Evolutionary conservation across 2,113 vertebrate species (phyloP).

Genomic region (Heterochromis multidens): DNA sequence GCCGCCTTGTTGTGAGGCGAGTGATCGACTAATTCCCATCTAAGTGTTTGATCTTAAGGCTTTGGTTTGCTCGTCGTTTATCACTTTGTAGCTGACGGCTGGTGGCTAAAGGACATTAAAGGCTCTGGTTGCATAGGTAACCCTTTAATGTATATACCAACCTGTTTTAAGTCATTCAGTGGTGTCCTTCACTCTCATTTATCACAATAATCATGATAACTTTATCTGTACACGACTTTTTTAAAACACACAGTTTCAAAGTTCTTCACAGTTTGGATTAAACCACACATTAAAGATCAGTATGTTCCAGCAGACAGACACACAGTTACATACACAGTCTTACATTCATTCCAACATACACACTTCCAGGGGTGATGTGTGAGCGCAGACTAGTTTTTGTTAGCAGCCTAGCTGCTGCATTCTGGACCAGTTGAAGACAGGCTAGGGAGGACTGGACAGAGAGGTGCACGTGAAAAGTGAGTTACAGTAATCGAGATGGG

Average conservation of each 20-base stretch:
- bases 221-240: no score
- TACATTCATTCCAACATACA: no score
- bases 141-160: no score
- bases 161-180: no score
- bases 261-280: no score
- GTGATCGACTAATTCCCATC: neutral
- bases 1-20: neutral
- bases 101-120: neutral
- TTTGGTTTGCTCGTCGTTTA: neutral
- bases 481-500: neutral
- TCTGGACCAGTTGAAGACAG: neutral
- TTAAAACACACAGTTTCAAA: no score
- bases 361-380: accelerated
- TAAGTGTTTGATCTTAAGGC: neutral
- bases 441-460: neutral
- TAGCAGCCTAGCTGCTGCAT: no score
- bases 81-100: neutral
- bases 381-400: neutral
- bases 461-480: neutral
- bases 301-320: no score
- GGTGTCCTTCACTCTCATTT: no score
- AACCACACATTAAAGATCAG: no score
- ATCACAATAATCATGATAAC: no score
- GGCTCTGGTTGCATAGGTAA: accelerated
- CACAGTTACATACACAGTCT: no score